Evolutionary conservation across 30 jellyfish, hydroid and myxozoan species (phyloP), one percentile per base, ranked within the genome.

Genomic region (Phacellophora camtschatica): DNA sequence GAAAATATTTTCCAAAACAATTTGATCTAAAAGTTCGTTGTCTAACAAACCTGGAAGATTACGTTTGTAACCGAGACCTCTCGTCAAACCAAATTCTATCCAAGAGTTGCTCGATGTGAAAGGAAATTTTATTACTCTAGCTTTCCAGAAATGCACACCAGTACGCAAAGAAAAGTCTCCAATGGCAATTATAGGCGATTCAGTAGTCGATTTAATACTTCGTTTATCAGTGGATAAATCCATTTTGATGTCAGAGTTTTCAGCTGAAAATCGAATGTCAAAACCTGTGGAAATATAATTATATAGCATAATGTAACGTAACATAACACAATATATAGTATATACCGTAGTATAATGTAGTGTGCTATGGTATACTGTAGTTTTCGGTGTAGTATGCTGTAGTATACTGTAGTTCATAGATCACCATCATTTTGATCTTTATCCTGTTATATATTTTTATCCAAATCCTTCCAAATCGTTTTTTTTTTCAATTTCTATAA

Each of bases 131-230:
- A 27, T 15, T 18, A 73, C 53, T 7, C 62, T 51, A 35, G 59
- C 45, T 29, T 73, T 46, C 88, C 93, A 87, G 41, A 36, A 77
- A 54, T 77, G 93, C 31, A 54, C 59, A 35, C 87, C 79, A 48
- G 66, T 58, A 23, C 77, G 10, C 41, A 84, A 43, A 4, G 62
- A 20, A 23, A 65, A 53, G 50, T 75, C 88, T 2, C 67, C 77
- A 32, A 58, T 37, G 11, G 84, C 84, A 29, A 43, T 48, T 28
- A 55, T 18, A 18, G 49, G 27, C 43, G 41, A 39, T 8, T 57
- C 43, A 5, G 27, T 5, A 25, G 69, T 27, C 25, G 84, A 43
- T 50, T 71, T 61, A 46, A 74, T 45, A 35, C 77, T 34, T 23
- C 31, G 42, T 2, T 55, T 53, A 29, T 84, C 95, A 43, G 83